Percentiles rank a stretch among this genome's conserved stretches.
These are phyloP conservation scores for rabbit (Oryctolagus cuniculus) DNA, from an alignment of 2,113 vertebrate species.

Conservation along the genomic window mOryCun1.1 NC_091438.1:115011501-115012000, in stretches of 20 bases:
- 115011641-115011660: background rate
- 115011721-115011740: background rate
- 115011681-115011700: background rate
- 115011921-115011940: background rate
- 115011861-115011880: background rate
- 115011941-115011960: no score
- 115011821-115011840: background rate
- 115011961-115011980: no score
- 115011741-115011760: background rate
- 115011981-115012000: background rate
- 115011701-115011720: background rate
- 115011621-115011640: background rate
- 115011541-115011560: background rate
- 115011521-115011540: background rate
- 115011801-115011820: background rate
- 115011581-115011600: constrained; percentile 34
- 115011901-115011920: background rate
- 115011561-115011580: background rate
- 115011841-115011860: no score
- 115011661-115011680: background rate
- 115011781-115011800: background rate
- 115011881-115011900: background rate
- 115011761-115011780: background rate
- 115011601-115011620: background rate
- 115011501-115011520: background rate